A percentile compares a stretch with the other conserved stretches of the same genome.
Conservation (phyloP, 2,113 vertebrate genomes). For the Neolamprologus falcicula region DNA sequence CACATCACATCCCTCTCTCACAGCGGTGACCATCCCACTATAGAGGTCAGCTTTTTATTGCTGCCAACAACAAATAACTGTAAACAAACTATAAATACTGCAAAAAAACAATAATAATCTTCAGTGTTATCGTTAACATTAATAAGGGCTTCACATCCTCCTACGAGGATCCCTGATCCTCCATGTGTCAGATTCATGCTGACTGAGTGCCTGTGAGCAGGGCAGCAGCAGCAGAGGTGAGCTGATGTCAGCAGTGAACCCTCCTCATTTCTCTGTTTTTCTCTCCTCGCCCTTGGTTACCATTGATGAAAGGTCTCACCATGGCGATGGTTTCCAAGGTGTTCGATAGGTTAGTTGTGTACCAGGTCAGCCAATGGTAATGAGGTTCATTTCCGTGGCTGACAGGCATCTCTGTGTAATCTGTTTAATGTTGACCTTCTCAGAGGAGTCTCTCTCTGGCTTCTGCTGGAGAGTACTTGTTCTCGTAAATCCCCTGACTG, state of each 20-base stretch:
- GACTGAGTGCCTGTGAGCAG: background rate
- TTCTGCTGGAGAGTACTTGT: background rate
- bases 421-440: background rate
- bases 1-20: background rate
- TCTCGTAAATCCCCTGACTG: background rate
- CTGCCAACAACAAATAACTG: background rate
- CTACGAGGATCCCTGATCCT: fast-evolving
- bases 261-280: background rate
- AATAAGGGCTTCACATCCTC: background rate
- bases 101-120: background rate
- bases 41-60: background rate
- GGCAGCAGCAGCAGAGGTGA: background rate
- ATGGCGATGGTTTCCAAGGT: constrained; percentile 64
- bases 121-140: background rate
- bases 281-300: constrained; percentile 40
- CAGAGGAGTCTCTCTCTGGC: background rate
- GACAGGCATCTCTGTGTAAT: background rate
- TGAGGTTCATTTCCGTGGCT: constrained; percentile 46
- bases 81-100: background rate
- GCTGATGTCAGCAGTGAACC: background rate
- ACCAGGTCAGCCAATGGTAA: constrained; percentile 47
- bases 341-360: constrained; percentile 49
- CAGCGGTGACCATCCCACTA: background rate
- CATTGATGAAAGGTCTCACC: constrained; percentile 53
- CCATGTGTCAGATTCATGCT: background rate